Conservation (phyloP, 2,888 invertebrate genomes). For the Diarsia brunnea region DNA sequence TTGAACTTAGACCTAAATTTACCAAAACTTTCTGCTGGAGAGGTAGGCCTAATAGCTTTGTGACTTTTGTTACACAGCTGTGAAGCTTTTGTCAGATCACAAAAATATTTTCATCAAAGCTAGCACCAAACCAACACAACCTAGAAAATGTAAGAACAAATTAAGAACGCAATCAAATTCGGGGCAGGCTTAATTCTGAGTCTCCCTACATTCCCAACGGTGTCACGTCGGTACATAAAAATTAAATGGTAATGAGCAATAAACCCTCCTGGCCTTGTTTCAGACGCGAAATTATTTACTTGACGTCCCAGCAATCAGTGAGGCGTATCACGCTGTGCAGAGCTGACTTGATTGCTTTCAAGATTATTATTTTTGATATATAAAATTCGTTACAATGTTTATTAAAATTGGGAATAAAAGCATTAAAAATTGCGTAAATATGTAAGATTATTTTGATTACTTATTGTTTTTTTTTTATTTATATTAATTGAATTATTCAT, state of each 20-base stretch:
- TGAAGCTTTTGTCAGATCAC: no score
- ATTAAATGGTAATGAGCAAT: slow-evolving; percentile 61
- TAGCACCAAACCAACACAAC: neutral
- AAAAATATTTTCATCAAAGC: slow-evolving; percentile 2
- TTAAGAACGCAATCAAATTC: slow-evolving; percentile 15
- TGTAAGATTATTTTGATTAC: neutral
- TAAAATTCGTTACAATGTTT: neutral
- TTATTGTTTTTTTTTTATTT: neutral
- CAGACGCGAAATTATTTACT: slow-evolving; percentile 42
- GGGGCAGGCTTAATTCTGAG: slow-evolving; percentile 23
- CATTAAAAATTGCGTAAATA: neutral
- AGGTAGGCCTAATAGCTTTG: no score
- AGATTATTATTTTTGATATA: neutral
- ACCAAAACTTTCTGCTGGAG: no score
- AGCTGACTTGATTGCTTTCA: slow-evolving; percentile 27
- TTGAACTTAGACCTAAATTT: neutral
- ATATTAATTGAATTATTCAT: neutral
- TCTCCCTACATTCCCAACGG: slow-evolving; percentile 27
- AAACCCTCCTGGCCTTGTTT: slow-evolving; percentile 51
- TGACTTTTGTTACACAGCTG: neutral
- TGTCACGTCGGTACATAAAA: slow-evolving; percentile 57
- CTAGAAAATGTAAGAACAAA: slow-evolving; percentile 8
- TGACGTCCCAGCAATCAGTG: slow-evolving; percentile 21
- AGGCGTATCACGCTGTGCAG: slow-evolving; percentile 11
- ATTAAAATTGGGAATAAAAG: neutral